Conservation (phyloP, 2,113 vertebrate species). For the Oryzias curvinotus region DNA sequence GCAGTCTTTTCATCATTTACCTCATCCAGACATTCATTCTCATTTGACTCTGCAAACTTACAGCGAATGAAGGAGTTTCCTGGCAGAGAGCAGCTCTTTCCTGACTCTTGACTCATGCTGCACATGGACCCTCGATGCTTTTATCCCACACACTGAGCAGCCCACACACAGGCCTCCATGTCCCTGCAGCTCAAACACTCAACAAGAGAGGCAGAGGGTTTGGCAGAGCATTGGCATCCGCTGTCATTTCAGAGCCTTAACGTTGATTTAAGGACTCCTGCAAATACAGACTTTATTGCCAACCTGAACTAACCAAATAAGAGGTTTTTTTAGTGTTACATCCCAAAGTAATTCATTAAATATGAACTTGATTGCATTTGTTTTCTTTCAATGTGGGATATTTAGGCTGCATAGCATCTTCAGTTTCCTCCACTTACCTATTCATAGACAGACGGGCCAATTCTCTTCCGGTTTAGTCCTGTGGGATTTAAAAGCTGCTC, state of each 20-base stretch:
- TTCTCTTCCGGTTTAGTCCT: conserved; percentile 4
- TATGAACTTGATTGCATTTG: too few relatives aligned
- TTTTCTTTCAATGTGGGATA: not conserved
- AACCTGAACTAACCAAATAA: too few relatives aligned
- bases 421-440: conserved; percentile 4
- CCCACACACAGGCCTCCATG: conserved; percentile 46
- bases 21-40: too few relatives aligned
- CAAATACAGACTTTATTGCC: too few relatives aligned
- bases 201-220: conserved; percentile 28
- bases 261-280: not conserved
- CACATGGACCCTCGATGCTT: conserved; percentile 32
- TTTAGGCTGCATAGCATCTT: not conserved
- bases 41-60: not conserved
- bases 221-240: conserved; percentile 26
- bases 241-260: conserved; percentile 19
- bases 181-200: conserved; percentile 36
- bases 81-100: conserved; percentile 9
- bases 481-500: not conserved
- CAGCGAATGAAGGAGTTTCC: not conserved
- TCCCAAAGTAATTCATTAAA: too few relatives aligned
- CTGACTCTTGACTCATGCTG: conserved; percentile 14
- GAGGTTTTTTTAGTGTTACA: too few relatives aligned
- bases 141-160: conserved; percentile 46
- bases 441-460: not conserved
- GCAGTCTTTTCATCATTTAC: too few relatives aligned